Evolutionary conservation across 2,888 invertebrate species (phyloP).

Genomic region (Agrotis ipsilon): DNA sequence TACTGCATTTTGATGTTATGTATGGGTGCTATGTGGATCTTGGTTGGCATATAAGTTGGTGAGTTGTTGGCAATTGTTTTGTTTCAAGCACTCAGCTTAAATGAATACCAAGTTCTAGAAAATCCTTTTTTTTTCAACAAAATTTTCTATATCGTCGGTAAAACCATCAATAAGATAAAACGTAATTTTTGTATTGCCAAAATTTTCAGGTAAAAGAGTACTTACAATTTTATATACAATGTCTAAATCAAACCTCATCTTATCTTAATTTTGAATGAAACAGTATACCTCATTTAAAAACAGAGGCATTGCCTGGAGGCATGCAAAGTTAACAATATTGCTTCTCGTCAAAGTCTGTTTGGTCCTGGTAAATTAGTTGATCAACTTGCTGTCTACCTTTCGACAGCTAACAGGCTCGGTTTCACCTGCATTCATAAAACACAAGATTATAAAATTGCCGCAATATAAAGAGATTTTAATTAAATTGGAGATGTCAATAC

Average conservation of each 20-base stretch:
- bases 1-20: constrained; percentile 72
- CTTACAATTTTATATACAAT: too few species aligned
- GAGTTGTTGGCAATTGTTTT: background rate
- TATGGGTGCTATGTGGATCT: constrained; percentile 42
- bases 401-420: background rate
- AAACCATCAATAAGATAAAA: background rate
- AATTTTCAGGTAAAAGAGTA: too few species aligned
- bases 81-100: background rate
- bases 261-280: too few species aligned
- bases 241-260: too few species aligned
- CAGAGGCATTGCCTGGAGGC: too few species aligned
- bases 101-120: background rate
- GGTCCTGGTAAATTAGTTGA: background rate
- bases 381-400: background rate
- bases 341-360: background rate
- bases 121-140: too few species aligned
- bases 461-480: too few species aligned
- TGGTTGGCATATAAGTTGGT: constrained; percentile 27
- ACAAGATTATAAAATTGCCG: too few species aligned
- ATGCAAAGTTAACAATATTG: background rate
- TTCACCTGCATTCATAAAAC: background rate
- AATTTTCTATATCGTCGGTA: background rate
- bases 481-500: too few species aligned
- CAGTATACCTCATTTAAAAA: background rate
- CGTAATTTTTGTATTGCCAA: too few species aligned